These are phyloP conservation scores for Drosophila fulvimacula DNA, from an alignment of 2,888 invertebrate genomes.

Conservation along the genomic window DNA sequence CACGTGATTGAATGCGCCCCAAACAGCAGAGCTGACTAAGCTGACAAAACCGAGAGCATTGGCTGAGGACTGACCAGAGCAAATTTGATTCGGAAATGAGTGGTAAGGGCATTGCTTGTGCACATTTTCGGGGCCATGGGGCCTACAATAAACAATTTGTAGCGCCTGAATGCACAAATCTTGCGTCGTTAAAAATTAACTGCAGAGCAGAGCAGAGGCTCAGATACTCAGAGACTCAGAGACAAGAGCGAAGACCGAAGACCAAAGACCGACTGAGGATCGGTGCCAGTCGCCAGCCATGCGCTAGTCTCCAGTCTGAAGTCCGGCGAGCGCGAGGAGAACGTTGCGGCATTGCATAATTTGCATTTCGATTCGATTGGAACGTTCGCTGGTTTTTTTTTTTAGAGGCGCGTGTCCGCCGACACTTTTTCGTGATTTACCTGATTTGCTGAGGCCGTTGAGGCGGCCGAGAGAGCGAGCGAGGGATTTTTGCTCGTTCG, in stretches of 20 bases:
- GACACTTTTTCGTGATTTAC: slow-evolving; percentile 82
- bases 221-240: background rate
- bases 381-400: slow-evolving; percentile 66
- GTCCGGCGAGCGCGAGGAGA: slow-evolving; percentile 20
- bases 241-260: slow-evolving; percentile 22
- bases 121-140: slow-evolving; percentile 52
- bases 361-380: slow-evolving; percentile 84
- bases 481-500: slow-evolving; percentile 17
- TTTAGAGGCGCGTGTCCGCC: slow-evolving; percentile 84
- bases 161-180: slow-evolving; percentile 81
- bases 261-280: slow-evolving; percentile 25
- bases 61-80: slow-evolving; percentile 63
- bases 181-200: slow-evolving; percentile 76
- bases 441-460: slow-evolving; percentile 66
- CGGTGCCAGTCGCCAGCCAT: slow-evolving; percentile 20
- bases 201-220: slow-evolving; percentile 47
- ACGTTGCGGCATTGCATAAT: slow-evolving; percentile 77
- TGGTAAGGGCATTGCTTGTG: slow-evolving; percentile 52
- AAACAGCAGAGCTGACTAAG: slow-evolving; percentile 22
- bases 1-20: slow-evolving; percentile 58
- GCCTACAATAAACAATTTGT: slow-evolving; percentile 78
- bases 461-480: background rate
- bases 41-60: slow-evolving; percentile 11
- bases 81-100: slow-evolving; percentile 69
- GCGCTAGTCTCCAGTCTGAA: background rate